A percentile compares a stretch with the other conserved stretches of the same genome.
phyloP scores from a whole-genome alignment of 2,888 invertebrate genomes.

The Neoascia interrupta region DNA sequence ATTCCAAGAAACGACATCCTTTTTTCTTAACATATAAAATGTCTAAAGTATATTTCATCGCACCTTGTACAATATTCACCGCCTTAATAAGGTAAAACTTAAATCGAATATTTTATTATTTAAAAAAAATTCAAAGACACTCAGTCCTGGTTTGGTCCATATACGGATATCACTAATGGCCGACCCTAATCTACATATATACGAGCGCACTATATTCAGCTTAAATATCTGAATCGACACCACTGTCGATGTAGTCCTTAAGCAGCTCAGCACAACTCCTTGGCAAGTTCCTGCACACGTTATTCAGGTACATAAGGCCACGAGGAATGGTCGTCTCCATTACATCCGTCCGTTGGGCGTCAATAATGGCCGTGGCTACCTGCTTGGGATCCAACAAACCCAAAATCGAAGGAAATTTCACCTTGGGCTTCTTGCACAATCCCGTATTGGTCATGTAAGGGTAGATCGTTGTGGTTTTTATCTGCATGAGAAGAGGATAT shows the following conservation, averaged over 20 bases:
- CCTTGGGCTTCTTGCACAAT: slow-evolving; percentile 87
- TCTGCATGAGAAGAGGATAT: too few relatives aligned
- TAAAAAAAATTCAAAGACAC: background rate
- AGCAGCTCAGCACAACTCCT: slow-evolving; percentile 81
- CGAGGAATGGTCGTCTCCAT: slow-evolving; percentile 84
- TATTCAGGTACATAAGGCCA: slow-evolving; percentile 82
- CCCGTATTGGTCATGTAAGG: slow-evolving; percentile 95
- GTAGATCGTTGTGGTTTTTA: slow-evolving; percentile 90
- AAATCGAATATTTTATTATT: background rate
- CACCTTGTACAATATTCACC: slow-evolving; percentile 27
- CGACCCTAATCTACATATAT: slow-evolving; percentile 20
- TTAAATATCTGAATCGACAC: slow-evolving; percentile 82
- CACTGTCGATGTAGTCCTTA: slow-evolving; percentile 85
- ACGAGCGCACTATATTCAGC: background rate
- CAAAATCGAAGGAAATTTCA: slow-evolving; percentile 86
- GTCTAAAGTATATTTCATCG: slow-evolving; percentile 25
- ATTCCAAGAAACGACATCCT: too few relatives aligned
- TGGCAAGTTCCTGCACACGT: slow-evolving; percentile 82
- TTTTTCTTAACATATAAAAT: too few relatives aligned
- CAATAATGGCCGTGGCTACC: slow-evolving; percentile 85
- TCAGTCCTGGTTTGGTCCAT: background rate
- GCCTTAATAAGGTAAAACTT: slow-evolving; percentile 2
- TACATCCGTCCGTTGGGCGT: slow-evolving; percentile 84
- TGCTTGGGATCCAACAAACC: slow-evolving; percentile 84
- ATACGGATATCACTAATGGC: slow-evolving; percentile 40